Evolutionary conservation across 2,797 vertebrate genomes (phyloP), one percentile per base, ranked within the genome.

Genomic region (Enteromius trimaculatus): DNA sequence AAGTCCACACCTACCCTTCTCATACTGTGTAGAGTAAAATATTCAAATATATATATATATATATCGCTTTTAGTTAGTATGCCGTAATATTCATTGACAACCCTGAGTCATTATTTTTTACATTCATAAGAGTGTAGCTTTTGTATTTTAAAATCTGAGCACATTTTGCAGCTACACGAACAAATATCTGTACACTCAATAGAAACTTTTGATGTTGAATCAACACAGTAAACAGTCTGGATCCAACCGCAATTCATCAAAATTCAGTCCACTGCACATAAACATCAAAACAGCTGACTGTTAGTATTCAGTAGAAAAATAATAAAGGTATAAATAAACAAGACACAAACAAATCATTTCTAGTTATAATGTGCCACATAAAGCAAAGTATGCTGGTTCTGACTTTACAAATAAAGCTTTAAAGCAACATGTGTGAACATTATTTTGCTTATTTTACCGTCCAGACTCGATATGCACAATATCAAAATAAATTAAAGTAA

Each of bases 61-160:
- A 69, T 79, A 84, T 51, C 39, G 58, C 14, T 34, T 79, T 44
- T 1, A 60, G 21, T 31, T 70, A 42, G 86, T 34, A 72, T 47
- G 80, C 71, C 44, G 39, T 39, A 31, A 19, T 62, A 68, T 71
- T 86, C 34, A 13, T 1, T 83, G 17, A 86, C 66, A 81, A 77
- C 77, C 88, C 87, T 89, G 88, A 90, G 88, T 65, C 86, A 16
- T 68, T 55, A 6, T 68, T 49, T 49, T 29, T 4, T 53, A 81
- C 77, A 70, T 71, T 77, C 58, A 81, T 42, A 19, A 11, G 31
- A 69, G 39, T 34, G 39, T 76, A 37, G 9, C 23, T 80, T 44
- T 62, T 19, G 23, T 76, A 74, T 37, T n/a, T 37, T 21, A 62
- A 44, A 78, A 66, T 37, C 69, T 44, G 21, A 69, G 14, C 51